Evolutionary conservation across 1,140 invertebrate genomes (phyloP), one percentile per base, ranked within the genome.

Genomic region (Phymorhynchus buccinoides): DNA sequence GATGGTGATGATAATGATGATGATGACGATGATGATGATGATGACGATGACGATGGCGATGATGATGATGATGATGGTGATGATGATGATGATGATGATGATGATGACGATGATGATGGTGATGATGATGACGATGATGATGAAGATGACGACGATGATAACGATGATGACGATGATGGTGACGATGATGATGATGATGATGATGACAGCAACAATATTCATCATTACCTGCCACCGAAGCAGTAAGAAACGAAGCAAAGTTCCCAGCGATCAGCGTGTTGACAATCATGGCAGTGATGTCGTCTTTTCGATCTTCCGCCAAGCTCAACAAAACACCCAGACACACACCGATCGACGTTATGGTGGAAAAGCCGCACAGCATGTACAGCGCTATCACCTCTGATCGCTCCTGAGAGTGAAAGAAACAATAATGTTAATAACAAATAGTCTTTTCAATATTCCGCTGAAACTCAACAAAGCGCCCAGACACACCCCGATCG

Each of bases 291-390:
- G 85, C 82, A 0, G 88, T 82, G 0, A 92, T 62, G 39, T 96
- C 95, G 6, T 94, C 89, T 87, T 95, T 95, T 87, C 96, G 95
- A 3, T 95, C 94, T 0, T 98, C 98, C 0, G 96, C 96, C 94
- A 99, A 94, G 4, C 96, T 95, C 0, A 95, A 94, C 27, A 99
- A 92, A 0, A 95, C 95, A 0, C 97, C 97, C 16, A 99, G 95
- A 92, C 97, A 95, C 62, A 98, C 97, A 2, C 98, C 98, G 35
- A 99, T 95, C 0, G 97, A 97, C 0, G 96, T 95, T 3, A 98
- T 96, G 94, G 99, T 99, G 0, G 98, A 96, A 94, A 99, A 99
- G 0, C 98, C 98, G 91, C 98, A 99, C n/a, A 99, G 95, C 0
- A 98, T 97, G 91, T 96, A 99, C 0, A 98, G 99, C 0, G 97